Conservation (phyloP, 2,797 vertebrate species). For the Cossypha polioptera region DNA sequence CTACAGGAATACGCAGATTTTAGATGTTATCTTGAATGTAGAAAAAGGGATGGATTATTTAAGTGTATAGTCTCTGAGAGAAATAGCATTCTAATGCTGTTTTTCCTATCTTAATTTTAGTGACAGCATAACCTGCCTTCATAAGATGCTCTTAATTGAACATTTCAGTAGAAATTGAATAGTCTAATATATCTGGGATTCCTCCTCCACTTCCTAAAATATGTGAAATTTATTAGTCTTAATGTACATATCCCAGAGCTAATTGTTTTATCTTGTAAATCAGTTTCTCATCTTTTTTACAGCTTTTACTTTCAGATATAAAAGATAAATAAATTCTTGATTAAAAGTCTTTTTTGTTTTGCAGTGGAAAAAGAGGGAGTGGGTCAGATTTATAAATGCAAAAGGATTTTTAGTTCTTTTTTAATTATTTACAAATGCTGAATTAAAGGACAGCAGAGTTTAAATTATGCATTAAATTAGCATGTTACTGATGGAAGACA, state of each 20-base stretch:
- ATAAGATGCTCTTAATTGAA: constrained; percentile 40
- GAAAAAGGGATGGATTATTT: neutral
- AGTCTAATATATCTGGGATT: constrained; percentile 29
- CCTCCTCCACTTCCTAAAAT: constrained; percentile 44
- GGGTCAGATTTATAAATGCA: constrained; percentile 1
- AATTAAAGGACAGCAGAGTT: constrained; percentile 67
- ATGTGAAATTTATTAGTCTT: constrained; percentile 50
- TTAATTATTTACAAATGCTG: constrained; percentile 72
- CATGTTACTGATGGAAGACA: constrained; percentile 64
- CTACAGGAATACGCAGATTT: constrained; percentile 13
- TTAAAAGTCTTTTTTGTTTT: constrained; percentile 56
- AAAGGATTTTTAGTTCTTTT: constrained; percentile 56
- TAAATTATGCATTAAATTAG: constrained; percentile 77
- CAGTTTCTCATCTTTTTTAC: constrained; percentile 1
- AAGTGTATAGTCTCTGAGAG: neutral
- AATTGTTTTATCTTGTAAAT: constrained; percentile 58
- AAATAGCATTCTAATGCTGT: neutral
- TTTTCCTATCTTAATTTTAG: constrained; percentile 46
- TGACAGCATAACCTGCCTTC: constrained; percentile 29
- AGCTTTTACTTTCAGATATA: constrained; percentile 23
- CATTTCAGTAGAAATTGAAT: constrained; percentile 40
- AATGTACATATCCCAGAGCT: constrained; percentile 57
- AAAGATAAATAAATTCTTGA: constrained; percentile 32
- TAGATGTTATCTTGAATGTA: neutral
- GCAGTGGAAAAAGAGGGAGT: constrained; percentile 27